phyloP scores from a whole-genome alignment of 2,888 invertebrate genomes.

The Penaeus monodon region DNA sequence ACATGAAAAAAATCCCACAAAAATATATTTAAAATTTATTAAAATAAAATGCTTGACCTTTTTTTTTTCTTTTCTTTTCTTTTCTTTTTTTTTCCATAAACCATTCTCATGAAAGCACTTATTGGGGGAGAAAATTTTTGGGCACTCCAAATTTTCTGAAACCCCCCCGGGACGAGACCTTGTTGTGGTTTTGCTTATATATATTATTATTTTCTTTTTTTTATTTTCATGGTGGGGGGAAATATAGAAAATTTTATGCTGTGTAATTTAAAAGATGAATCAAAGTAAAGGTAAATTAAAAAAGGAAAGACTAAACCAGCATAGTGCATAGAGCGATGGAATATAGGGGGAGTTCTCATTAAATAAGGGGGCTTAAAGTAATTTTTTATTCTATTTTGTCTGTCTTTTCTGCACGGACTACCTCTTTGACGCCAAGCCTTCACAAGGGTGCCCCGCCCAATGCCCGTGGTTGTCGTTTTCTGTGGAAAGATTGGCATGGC shows the following conservation, averaged over 20 bases:
- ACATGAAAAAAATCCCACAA: too few relatives aligned
- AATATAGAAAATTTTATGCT: too few relatives aligned
- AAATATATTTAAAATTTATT: too few relatives aligned
- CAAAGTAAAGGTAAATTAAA: neutral
- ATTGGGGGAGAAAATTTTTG: slow-evolving; percentile 62
- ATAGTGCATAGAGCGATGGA: too few relatives aligned
- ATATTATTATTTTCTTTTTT: neutral
- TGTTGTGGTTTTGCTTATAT: slow-evolving; percentile 29
- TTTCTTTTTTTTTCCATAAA: slow-evolving; percentile 70
- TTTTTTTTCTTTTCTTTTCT: slow-evolving; percentile 5
- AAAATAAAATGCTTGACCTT: neutral
- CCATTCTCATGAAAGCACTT: slow-evolving; percentile 66
- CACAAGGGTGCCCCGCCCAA: slow-evolving; percentile 72
- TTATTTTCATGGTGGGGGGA: neutral
- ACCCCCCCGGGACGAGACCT: slow-evolving; percentile 42
- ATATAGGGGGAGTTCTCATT: too few relatives aligned
- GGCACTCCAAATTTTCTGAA: slow-evolving; percentile 35
- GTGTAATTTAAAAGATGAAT: too few relatives aligned
- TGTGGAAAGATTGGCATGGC: slow-evolving; percentile 74
- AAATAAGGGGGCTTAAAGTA: neutral
- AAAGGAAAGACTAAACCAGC: neutral
- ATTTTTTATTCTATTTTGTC: neutral
- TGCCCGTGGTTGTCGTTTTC: slow-evolving; percentile 72
- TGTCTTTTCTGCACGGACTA: slow-evolving; percentile 67
- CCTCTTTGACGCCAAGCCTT: slow-evolving; percentile 70